Evolutionary conservation across 2,797 vertebrate species (phyloP).

Genomic region (Glyptemys insculpta): DNA sequence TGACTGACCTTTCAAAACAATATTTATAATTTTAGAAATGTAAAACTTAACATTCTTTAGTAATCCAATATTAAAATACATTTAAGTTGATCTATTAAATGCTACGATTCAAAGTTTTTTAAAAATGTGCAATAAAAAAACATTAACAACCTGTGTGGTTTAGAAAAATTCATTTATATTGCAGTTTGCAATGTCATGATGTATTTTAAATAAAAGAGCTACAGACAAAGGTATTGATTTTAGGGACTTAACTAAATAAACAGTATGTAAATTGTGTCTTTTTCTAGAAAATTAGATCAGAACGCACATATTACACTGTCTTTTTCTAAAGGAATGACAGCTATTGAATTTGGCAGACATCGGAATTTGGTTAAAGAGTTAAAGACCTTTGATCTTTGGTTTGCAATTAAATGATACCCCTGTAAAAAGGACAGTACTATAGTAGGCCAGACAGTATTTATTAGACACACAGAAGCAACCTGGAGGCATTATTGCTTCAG

Average conservation of each 20-base stretch:
- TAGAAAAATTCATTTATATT: constrained; percentile 94
- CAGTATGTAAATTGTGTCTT: constrained; percentile 99
- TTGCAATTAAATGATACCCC: constrained; percentile 87
- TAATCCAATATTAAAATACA: constrained; percentile 88
- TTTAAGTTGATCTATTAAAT: constrained; percentile 94
- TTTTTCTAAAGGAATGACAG: constrained; percentile 91
- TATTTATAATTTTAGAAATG: constrained; percentile 92
- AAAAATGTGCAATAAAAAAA: constrained; percentile 93
- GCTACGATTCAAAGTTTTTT: constrained; percentile 89
- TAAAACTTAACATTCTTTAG: constrained; percentile 94
- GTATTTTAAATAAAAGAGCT: constrained; percentile 98
- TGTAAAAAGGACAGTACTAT: constrained; percentile 78
- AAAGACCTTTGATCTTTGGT: constrained; percentile 95
- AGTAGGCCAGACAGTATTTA: constrained; percentile 75
- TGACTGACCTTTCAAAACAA: constrained; percentile 96
- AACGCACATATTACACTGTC: constrained; percentile 96
- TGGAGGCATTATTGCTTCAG: constrained; percentile 66
- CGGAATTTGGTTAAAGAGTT: constrained; percentile 99
- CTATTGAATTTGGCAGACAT: constrained; percentile 99
- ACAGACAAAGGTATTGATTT: constrained; percentile 98
- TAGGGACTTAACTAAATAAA: constrained; percentile 97
- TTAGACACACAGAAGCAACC: constrained; percentile 59
- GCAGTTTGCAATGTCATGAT: constrained; percentile 96
- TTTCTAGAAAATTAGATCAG: constrained; percentile 97
- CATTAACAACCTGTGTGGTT: constrained; percentile 96